phyloP scores from a whole-genome alignment of 2,797 vertebrate species.

The Lates japonicus region DNA sequence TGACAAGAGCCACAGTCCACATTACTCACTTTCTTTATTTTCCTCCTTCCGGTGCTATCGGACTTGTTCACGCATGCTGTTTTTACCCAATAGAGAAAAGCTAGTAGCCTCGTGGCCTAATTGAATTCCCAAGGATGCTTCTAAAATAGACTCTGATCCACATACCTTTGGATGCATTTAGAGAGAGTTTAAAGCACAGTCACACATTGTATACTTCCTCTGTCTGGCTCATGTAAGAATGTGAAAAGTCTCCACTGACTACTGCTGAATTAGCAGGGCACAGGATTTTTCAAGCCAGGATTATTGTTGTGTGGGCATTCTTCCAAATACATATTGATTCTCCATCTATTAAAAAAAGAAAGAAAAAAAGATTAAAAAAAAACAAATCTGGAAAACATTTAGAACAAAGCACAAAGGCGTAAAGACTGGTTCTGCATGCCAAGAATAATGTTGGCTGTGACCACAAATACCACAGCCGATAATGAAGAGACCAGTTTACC shows the following conservation, averaged over 20 bases:
- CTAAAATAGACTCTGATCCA: slow-evolving; percentile 82
- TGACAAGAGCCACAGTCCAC: slow-evolving; percentile 3
- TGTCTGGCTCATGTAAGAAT: slow-evolving; percentile 11
- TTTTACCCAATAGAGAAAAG: slow-evolving; percentile 66
- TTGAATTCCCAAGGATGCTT: slow-evolving; percentile 75
- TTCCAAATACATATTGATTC: slow-evolving; percentile 19
- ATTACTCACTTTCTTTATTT: slow-evolving; percentile 43
- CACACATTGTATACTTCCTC: slow-evolving; percentile 22
- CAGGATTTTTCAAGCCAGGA: neutral
- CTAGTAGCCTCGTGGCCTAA: slow-evolving; percentile 76
- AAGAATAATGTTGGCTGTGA: slow-evolving; percentile 30
- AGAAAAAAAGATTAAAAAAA: neutral
- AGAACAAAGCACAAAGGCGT: slow-evolving; percentile 12
- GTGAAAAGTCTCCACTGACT: slow-evolving; percentile 14
- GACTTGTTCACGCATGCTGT: slow-evolving; percentile 49
- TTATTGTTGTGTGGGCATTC: neutral
- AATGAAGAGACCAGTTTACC: slow-evolving; percentile 12
- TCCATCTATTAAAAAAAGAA: neutral
- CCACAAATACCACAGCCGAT: slow-evolving; percentile 25
- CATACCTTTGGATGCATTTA: slow-evolving; percentile 73
- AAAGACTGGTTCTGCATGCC: slow-evolving; percentile 2
- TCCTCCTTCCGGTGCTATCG: slow-evolving; percentile 16
- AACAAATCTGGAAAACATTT: slow-evolving; percentile 33
- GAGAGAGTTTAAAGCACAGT: slow-evolving; percentile 51
- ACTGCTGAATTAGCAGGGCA: neutral